Evolutionary conservation across 1,140 invertebrate genomes (phyloP), one percentile per base, ranked within the genome.

Genomic region (Palaemon carinicauda): DNA sequence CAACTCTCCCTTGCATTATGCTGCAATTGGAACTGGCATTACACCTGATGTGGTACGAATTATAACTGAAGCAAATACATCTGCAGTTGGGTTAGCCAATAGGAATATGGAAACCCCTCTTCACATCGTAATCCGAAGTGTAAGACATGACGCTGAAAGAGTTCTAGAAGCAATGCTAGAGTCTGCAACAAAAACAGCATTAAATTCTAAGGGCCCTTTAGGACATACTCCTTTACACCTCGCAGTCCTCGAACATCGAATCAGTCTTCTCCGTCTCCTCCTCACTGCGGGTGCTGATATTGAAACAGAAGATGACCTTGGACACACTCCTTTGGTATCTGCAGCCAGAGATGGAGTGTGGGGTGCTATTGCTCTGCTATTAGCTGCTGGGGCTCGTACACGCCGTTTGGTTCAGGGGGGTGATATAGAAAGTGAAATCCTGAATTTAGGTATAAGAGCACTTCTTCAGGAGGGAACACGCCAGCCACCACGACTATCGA

Each of bases 171-270:
- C 75, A 7, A 65, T 88, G 24, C n/a, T 89, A 52, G 87, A 82
- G 71, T 52, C 77, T 17, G 78, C 78, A 29, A 78, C 88, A 60
- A 80, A 80, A 69, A 29, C 17, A 71, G 84, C 80, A 69, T 27
- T 90, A 12, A 89, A 89, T 83, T 27, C 81, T 56, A 33, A 81
- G 27, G 87, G 88, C 19, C 69, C 71, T 21, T 71, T 89, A 41
- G 90, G 90, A 3, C 89, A 90, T 51, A 90, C 90, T 21, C 85
- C 89, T 2, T 77, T 90, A 33, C 90, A 90, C 87, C 69, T 90
- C n/a, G 90, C 90, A 19, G 88, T 90, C 15, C 33, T 89, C n/a
- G 87, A 89, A 73, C 82, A 88, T 24, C 83, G 86, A 17, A 71
- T 89, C n/a, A 27, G 50, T 14, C 80, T 89, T 12, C 60, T 88